Evolutionary conservation across 2,797 vertebrate genomes (phyloP), one percentile per base, ranked within the genome.

Genomic region (Amphiprion clarkii): DNA sequence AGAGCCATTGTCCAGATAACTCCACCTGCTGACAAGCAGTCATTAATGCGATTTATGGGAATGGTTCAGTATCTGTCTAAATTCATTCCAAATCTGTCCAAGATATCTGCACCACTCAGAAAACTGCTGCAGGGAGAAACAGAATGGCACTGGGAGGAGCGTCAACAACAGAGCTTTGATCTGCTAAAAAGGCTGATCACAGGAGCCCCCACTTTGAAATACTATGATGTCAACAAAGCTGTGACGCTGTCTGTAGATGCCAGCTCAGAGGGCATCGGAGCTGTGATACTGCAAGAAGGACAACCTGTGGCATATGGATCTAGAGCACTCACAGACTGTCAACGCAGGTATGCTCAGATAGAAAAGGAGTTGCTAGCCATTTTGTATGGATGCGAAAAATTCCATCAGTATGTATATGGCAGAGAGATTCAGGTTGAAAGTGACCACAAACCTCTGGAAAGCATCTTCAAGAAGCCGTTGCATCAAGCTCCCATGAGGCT

Each of bases 51-150:
- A 74, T 90, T 93, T 48, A 64, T 46, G 71, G 73, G 83, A 5
- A 87, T 89, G 76, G 71, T 91, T 42, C 78, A 76, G 55, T 57
- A 87, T 74, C 68, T 89, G 29, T 76, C 74, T 7, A 88, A 90
- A 72, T 88, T 93, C 29, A 31, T 31, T 31, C 29, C 29, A 31
- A 31, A 31, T 31, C 29, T 31, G 29, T 31, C 29, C 5, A 2
- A 31, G 5, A 31, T 31, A 31, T 31, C 29, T 31, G 29, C 29
- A 31, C 29, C 29, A 31, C 29, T 31, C 3, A 31, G 29, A 2
- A 31, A 31, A 31, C 29, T 31, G 29, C 2, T 31, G 29, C 29
- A 31, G 29, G 29, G 5, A 31, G 29, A 31, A 31, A 31, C 29
- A 31, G 29, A 31, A 31, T 31, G 29, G 29, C 29, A 31, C 2